These are phyloP conservation scores for Passer montanus DNA, from an alignment of 2,113 vertebrate genomes.

Conservation along the genomic window DNA sequence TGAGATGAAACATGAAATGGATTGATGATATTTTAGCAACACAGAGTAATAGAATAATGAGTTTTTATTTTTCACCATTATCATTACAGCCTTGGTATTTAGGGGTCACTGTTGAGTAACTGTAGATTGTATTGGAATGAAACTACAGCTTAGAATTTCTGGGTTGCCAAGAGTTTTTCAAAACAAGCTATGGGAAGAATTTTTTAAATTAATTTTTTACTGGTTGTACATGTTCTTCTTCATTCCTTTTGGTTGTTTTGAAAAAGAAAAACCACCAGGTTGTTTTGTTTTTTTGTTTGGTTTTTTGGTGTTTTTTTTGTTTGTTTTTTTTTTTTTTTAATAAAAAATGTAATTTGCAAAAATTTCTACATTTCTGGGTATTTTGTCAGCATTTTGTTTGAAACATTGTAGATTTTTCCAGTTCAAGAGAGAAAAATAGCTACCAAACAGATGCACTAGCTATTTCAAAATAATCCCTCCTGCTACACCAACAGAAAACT, in stretches of 20 bases:
- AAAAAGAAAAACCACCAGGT: not conserved
- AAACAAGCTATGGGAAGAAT: not conserved
- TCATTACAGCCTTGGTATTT: not conserved
- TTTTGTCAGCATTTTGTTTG: not conserved
- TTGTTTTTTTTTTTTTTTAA: not conserved
- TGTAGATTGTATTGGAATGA: not conserved
- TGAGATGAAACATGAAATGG: not conserved
- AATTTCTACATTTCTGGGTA: not conserved
- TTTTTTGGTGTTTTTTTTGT: not conserved
- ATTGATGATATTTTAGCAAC: not conserved
- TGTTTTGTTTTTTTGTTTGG: too few species aligned
- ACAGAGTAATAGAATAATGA: not conserved
- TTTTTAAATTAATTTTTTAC: not conserved
- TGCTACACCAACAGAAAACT: slow-evolving; percentile 30
- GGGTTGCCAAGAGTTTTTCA: not conserved
- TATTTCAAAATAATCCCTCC: slow-evolving; percentile 51
- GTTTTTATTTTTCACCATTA: not conserved
- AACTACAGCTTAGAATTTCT: slow-evolving; percentile 20
- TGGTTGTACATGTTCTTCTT: not conserved
- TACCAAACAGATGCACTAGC: slow-evolving; percentile 36
- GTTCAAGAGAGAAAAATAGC: slow-evolving; percentile 36
- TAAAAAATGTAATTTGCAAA: not conserved
- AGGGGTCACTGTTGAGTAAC: not conserved
- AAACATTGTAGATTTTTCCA: slow-evolving; percentile 21
- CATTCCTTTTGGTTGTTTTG: not conserved